Percentiles rank a stretch among this genome's conserved stretches.
Evolutionary conservation across 1,140 invertebrate genomes (phyloP).

Genomic region (Drosophila arawakana): DNA sequence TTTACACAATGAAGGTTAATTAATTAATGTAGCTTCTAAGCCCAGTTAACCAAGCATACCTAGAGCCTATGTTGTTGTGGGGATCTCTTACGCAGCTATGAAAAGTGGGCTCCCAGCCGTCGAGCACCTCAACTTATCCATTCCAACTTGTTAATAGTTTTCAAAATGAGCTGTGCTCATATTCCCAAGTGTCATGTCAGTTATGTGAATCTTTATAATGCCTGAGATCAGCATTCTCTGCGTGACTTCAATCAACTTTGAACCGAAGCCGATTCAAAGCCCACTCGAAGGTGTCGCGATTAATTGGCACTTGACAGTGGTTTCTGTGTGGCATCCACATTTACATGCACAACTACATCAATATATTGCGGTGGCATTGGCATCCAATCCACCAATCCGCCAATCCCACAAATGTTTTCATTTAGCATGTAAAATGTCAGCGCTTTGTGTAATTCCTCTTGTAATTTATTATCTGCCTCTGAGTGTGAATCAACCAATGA

Average conservation of each 20-base stretch:
- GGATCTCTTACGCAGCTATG: too few species aligned
- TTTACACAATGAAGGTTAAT: too few species aligned
- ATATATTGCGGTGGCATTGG: constrained; percentile 3
- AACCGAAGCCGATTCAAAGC: constrained; percentile 30
- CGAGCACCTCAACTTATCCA: too few species aligned
- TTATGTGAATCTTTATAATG: too few species aligned
- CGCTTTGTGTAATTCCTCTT: constrained; percentile 46
- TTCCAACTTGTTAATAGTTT: too few species aligned
- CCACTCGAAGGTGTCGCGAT: constrained; percentile 70
- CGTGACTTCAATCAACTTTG: constrained; percentile 9
- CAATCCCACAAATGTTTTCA: constrained; percentile 74
- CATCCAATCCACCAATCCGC: constrained; percentile 25
- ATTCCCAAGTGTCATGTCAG: too few species aligned
- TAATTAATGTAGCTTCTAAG: too few species aligned
- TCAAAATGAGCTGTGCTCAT: too few species aligned
- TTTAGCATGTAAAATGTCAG: constrained; percentile 76
- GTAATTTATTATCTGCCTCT: constrained; percentile 48
- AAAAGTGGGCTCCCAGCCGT: too few species aligned
- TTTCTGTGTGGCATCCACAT: constrained; percentile 11
- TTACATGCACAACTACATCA: too few species aligned
- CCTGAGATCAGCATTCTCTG: background rate
- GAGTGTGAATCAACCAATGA: constrained; percentile 16
- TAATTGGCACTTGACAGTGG: constrained; percentile 61
- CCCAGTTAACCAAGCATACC: too few species aligned
- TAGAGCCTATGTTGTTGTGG: too few species aligned